Evolutionary conservation across 2,888 invertebrate genomes (phyloP).

Genomic region (Desoria tigrina): DNA sequence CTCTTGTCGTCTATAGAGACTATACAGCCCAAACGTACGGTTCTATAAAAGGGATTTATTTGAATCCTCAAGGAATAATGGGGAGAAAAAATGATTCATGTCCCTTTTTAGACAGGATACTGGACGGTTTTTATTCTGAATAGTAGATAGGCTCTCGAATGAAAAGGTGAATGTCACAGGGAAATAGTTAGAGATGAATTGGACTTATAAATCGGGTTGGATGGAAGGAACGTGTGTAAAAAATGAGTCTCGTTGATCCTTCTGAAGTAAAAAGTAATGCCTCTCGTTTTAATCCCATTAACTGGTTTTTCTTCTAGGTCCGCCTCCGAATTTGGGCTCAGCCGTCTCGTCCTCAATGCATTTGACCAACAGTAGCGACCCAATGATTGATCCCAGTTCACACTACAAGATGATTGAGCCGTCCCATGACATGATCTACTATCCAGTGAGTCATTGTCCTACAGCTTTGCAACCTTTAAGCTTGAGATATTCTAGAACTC

Average conservation of each 20-base stretch:
- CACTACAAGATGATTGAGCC: conserved; percentile 69
- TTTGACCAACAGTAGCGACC: conserved; percentile 72
- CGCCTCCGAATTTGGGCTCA: conserved; percentile 66
- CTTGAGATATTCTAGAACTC: too few species aligned
- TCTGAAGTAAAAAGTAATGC: neutral
- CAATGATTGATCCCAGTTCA: conserved; percentile 63
- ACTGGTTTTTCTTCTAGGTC: conserved; percentile 57
- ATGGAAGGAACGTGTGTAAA: neutral
- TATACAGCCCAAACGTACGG: neutral
- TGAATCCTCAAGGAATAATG: neutral
- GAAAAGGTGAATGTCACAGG: conserved; percentile 9
- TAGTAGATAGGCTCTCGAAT: conserved; percentile 2
- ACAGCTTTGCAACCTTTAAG: too few species aligned
- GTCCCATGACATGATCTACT: conserved; percentile 76
- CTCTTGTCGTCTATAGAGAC: too few species aligned
- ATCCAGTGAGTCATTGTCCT: conserved; percentile 68
- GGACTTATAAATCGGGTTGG: neutral
- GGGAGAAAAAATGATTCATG: conserved; percentile 15
- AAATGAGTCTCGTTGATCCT: conserved; percentile 11
- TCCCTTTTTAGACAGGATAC: neutral
- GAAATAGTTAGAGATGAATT: neutral
- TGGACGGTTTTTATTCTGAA: neutral
- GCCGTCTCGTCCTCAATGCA: conserved; percentile 78
- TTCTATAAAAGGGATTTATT: neutral
- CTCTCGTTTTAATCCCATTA: neutral